Evolutionary conservation across 1,140 invertebrate species (phyloP).

Genomic region (Atta cephalotes): DNA sequence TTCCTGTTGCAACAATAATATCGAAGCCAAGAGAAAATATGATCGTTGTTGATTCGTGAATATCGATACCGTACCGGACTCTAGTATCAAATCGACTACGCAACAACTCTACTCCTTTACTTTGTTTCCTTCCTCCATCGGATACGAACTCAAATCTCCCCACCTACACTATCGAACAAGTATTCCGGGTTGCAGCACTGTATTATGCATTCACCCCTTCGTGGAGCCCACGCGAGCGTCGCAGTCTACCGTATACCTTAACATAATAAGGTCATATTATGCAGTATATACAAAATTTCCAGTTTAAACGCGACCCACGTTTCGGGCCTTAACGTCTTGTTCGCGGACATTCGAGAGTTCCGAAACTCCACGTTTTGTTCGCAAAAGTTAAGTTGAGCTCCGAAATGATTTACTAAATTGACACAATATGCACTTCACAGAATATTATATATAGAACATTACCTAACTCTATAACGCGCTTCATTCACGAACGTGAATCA

Average conservation of each 20-base stretch:
- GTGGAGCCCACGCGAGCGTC: slow-evolving; percentile 64
- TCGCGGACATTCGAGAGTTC: slow-evolving; percentile 64
- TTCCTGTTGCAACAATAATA: slow-evolving; percentile 45
- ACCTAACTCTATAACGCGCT: slow-evolving; percentile 8
- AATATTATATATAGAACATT: slow-evolving; percentile 4
- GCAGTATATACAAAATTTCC: slow-evolving; percentile 83
- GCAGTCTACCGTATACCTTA: slow-evolving; percentile 82
- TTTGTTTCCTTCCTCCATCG: slow-evolving; percentile 35
- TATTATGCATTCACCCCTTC: slow-evolving; percentile 82
- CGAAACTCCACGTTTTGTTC: slow-evolving; percentile 28
- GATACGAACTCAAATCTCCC: slow-evolving; percentile 60
- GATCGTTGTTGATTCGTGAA: slow-evolving; percentile 42
- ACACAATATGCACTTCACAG: background rate
- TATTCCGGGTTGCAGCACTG: slow-evolving; percentile 67
- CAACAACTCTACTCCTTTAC: slow-evolving; percentile 4
- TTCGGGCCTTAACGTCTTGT: slow-evolving; percentile 69
- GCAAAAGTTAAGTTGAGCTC: slow-evolving; percentile 61
- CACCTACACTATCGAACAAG: slow-evolving; percentile 51
- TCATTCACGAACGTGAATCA: slow-evolving; percentile 15
- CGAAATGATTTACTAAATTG: slow-evolving; percentile 50
- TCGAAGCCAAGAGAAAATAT: slow-evolving; percentile 27
- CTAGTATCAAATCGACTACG: slow-evolving; percentile 13
- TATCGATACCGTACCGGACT: slow-evolving; percentile 35
- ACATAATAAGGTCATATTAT: slow-evolving; percentile 84
- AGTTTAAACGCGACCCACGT: slow-evolving; percentile 75